Conservation (phyloP, 2,888 invertebrate species). For the Stramonita haemastoma region DNA sequence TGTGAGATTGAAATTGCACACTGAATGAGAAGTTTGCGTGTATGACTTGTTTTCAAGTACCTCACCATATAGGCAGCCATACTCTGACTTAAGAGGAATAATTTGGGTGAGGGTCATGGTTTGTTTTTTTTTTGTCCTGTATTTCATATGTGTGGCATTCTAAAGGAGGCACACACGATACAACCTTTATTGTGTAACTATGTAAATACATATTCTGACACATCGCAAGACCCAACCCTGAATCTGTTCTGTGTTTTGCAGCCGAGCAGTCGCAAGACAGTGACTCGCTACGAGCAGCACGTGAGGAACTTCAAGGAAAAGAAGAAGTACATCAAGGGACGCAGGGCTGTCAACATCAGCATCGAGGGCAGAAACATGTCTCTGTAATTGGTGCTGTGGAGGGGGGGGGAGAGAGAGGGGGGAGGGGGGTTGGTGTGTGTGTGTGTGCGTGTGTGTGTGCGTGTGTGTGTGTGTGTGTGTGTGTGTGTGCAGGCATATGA, state of each 20-base stretch:
- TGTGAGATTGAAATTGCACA: no score
- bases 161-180: no score
- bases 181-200: no score
- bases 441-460: slow-evolving; percentile 30
- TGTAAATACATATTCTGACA: no score
- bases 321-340: slow-evolving; percentile 80
- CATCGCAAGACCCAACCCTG: neutral
- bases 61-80: no score
- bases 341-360: slow-evolving; percentile 94
- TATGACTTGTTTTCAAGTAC: no score
- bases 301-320: slow-evolving; percentile 91
- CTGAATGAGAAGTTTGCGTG: no score
- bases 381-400: slow-evolving; percentile 80
- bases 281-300: slow-evolving; percentile 94
- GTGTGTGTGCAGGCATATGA: neutral
- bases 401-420: neutral
- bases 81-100: no score
- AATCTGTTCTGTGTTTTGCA: neutral
- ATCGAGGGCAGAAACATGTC: slow-evolving; percentile 98
- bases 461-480: slow-evolving; percentile 13
- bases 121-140: no score
- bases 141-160: no score
- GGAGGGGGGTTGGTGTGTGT: neutral
- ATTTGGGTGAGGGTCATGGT: no score
- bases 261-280: slow-evolving; percentile 84